Evolutionary conservation across 2,113 vertebrate species (phyloP), one percentile per base, ranked within the genome.

Genomic region (Sitta europaea): DNA sequence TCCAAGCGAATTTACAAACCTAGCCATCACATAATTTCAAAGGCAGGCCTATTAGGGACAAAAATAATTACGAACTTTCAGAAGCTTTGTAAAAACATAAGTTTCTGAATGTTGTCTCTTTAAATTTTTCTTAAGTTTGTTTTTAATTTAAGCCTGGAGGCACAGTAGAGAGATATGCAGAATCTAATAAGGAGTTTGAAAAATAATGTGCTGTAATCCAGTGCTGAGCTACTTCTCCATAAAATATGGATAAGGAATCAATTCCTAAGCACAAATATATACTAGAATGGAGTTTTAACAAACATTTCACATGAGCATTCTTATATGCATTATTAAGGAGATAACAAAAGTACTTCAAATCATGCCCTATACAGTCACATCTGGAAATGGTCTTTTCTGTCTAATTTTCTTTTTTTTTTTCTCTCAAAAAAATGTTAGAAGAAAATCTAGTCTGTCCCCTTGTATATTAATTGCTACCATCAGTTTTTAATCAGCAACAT

Each of bases 401-500:
- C 89, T 89, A 84, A 96, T 94, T 95, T 92, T 91, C 35, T 23
- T 73, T 91, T 88, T n/a, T n/a, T 83, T 78, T 87, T 53, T 28
- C 10, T 45, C 59, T 55, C 0, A 0, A 79, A 76, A 85, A 95
- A 72, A 90, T 65, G 58, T 88, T 92, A 84, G 90, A 80, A 94
- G 75, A 74, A 94, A 87, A 78, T 94, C 83, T 92, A 66, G 31
- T 57, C 88, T 88, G 63, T 66, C 74, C 90, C 58, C 92, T 83
- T 67, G 61, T 93, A 72, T 94, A 93, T 95, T 93, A 86, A 86
- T 86, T 83, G 95, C 97, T 96, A 94, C 96, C 97, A 97, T 97
- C 97, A 95, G 97, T 95, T 97, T 98, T 97, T 97, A 97, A 98
- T 97, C 97, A 97, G 94, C 33, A 78, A 96, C 94, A 94, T 95